Percentiles rank a stretch among this genome's conserved stretches.
Conservation (phyloP, 2,113 vertebrate genomes). For the Condylura cristata region DNA sequence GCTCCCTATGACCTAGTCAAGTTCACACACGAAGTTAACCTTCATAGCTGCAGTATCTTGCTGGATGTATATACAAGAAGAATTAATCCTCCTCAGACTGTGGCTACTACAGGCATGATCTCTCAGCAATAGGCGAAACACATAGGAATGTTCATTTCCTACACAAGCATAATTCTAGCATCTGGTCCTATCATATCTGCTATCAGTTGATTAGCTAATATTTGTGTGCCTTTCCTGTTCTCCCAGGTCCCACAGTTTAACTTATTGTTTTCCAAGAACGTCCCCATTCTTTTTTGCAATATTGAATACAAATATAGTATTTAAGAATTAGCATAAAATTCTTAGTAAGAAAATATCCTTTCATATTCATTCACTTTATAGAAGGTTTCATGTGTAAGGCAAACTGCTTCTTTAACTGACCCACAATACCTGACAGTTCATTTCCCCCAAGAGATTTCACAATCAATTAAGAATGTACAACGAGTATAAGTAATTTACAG, state of each 20-base stretch:
- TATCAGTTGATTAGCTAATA: background rate
- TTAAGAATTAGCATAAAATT: background rate
- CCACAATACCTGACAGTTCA: background rate
- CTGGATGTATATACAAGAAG: background rate
- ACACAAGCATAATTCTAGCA: background rate
- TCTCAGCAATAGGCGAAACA: background rate
- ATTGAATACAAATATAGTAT: background rate
- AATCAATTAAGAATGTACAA: slow-evolving; percentile 5
- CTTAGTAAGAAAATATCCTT: slow-evolving; percentile 9
- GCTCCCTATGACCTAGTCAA: background rate
- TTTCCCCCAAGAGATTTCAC: background rate
- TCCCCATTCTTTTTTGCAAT: background rate
- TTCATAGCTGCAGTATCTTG: background rate
- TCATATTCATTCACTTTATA: background rate
- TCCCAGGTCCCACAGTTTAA: background rate
- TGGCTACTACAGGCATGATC: background rate
- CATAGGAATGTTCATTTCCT: background rate
- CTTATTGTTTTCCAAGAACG: background rate
- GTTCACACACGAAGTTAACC: background rate
- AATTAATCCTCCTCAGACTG: background rate
- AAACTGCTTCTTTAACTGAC: background rate
- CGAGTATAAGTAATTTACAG: background rate
- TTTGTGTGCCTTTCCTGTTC: background rate
- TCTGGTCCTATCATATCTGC: background rate
- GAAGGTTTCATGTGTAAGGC: background rate